Evolutionary conservation across 1,140 invertebrate species (phyloP).

Genomic region (Drosophila cardini): DNA sequence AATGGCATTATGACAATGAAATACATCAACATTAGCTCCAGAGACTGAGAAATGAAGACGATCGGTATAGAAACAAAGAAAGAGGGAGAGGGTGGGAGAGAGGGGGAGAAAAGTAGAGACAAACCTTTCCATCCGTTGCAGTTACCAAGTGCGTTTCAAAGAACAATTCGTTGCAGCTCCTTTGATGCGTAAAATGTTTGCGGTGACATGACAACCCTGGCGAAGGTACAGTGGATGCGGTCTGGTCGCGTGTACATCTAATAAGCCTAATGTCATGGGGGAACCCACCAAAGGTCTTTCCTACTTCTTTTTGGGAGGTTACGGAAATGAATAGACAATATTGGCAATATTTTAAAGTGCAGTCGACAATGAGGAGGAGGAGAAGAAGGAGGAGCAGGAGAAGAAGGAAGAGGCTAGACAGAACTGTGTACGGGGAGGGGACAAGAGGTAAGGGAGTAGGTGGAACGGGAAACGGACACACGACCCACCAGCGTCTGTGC

Average conservation of each 20-base stretch:
- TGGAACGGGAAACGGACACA: slow-evolving; percentile 39
- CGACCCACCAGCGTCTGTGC: slow-evolving; percentile 67
- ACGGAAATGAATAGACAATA: slow-evolving; percentile 73
- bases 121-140: background rate
- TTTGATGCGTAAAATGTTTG: slow-evolving; percentile 74
- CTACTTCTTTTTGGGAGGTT: slow-evolving; percentile 37
- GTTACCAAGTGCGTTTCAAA: slow-evolving; percentile 20
- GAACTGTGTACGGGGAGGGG: background rate
- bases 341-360: slow-evolving; percentile 82
- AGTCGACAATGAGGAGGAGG: background rate
- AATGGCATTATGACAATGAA: slow-evolving; percentile 58
- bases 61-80: background rate
- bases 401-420: too few relatives aligned
- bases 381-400: too few relatives aligned
- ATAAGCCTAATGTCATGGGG: slow-evolving; percentile 76
- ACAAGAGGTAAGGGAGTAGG: too few relatives aligned
- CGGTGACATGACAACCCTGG: slow-evolving; percentile 62
- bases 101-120: background rate
- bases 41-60: background rate
- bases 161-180: slow-evolving; percentile 64
- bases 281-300: background rate
- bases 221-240: slow-evolving; percentile 33
- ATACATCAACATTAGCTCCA: slow-evolving; percentile 60
- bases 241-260: slow-evolving; percentile 69
- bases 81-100: background rate